phyloP scores from a whole-genome alignment of 2,113 vertebrate genomes.

The Abramis brama region DNA sequence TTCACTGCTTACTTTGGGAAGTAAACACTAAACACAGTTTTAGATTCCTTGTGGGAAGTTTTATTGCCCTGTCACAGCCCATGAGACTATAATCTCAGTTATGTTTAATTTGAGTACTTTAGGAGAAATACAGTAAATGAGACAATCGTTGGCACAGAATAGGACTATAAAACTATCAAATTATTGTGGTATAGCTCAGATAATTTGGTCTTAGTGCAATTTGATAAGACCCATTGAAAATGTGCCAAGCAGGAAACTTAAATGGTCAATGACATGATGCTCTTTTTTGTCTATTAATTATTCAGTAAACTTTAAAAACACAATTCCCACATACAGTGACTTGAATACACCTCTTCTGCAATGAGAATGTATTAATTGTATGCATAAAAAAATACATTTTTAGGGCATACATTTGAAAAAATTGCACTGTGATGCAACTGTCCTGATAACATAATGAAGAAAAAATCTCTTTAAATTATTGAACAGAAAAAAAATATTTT shows the following conservation, averaged over 20 bases:
- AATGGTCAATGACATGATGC: neutral
- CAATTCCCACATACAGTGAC: neutral
- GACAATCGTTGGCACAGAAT: neutral
- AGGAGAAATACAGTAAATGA: neutral
- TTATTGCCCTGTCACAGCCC: constrained; percentile 6
- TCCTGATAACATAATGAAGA: neutral
- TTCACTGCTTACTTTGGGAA: constrained; percentile 6
- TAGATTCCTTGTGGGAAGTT: neutral
- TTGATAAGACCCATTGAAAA: neutral
- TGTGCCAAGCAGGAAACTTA: neutral
- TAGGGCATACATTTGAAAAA: neutral
- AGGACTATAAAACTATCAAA: neutral
- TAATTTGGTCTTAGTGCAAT: neutral
- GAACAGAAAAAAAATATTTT: no score
- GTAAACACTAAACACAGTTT: constrained; percentile 21
- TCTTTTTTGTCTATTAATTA: neutral
- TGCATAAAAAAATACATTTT: neutral
- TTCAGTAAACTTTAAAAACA: neutral
- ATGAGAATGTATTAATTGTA: neutral
- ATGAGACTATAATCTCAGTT: neutral
- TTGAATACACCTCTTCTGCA: neutral
- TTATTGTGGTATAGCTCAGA: neutral
- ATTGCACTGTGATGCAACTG: neutral
- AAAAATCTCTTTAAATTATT: no score
- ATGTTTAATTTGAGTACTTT: neutral